Conservation (phyloP, 1,140 invertebrate species). For the Mya arenaria region DNA sequence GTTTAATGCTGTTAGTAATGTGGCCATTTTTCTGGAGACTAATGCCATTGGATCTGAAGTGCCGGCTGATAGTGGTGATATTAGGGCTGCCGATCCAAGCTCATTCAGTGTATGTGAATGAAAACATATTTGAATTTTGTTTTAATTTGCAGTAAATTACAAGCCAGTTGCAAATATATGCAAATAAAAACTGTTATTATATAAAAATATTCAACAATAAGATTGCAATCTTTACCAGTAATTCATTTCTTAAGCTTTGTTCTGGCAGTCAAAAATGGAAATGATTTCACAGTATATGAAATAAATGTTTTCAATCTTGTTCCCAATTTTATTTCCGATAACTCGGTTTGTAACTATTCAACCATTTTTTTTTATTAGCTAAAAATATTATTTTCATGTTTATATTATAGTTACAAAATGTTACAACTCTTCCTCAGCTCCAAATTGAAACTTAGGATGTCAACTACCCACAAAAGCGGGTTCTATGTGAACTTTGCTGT, state of each 20-base stretch:
- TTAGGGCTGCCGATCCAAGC: slow-evolving; percentile 64
- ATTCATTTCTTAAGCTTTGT: too few species aligned
- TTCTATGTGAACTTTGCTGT: slow-evolving; percentile 46
- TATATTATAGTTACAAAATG: background rate
- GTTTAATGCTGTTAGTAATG: slow-evolving; percentile 84
- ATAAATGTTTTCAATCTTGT: background rate
- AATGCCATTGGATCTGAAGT: slow-evolving; percentile 46
- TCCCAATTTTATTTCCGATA: too few species aligned
- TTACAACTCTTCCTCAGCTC: slow-evolving; percentile 79
- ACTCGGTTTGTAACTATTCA: background rate
- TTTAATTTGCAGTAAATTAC: too few species aligned
- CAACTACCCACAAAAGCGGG: slow-evolving; percentile 90
- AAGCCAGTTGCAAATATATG: too few species aligned
- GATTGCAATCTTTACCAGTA: too few species aligned
- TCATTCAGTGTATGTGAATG: slow-evolving; percentile 34
- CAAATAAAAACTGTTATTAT: too few species aligned
- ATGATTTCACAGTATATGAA: too few species aligned
- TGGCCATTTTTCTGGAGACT: slow-evolving; percentile 85
- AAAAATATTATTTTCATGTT: background rate
- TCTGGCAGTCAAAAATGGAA: too few species aligned
- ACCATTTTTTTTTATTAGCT: background rate
- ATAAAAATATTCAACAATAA: too few species aligned
- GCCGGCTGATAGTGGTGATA: slow-evolving; percentile 25
- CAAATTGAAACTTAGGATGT: slow-evolving; percentile 93
- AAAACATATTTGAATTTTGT: too few species aligned